These are phyloP conservation scores for Lota lota DNA, from an alignment of 2,113 vertebrate genomes.

Conservation along the genomic window DNA sequence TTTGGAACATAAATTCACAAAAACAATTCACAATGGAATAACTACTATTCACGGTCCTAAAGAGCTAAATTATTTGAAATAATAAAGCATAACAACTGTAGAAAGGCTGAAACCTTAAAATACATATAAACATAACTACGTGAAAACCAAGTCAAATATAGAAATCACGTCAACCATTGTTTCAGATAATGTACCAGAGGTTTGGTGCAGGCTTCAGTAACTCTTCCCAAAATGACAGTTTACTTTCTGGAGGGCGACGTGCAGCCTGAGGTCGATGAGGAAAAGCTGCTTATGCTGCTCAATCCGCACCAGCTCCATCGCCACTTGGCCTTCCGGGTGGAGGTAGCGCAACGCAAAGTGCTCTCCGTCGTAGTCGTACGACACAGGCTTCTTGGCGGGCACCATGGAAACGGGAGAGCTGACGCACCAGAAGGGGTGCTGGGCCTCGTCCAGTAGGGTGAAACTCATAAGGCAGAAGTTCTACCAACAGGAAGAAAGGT, in stretches of 20 bases:
- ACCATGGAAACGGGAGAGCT: conserved; percentile 54
- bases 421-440: conserved; percentile 68
- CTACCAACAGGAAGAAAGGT: conserved; percentile 33
- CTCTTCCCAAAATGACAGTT: conserved; percentile 66
- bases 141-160: not conserved
- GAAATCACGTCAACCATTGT: not conserved
- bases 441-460: conserved; percentile 68
- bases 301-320: conserved; percentile 56
- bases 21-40: too few relatives aligned
- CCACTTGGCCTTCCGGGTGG: conserved; percentile 58
- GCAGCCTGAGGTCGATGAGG: conserved; percentile 55
- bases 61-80: too few relatives aligned
- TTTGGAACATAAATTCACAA: too few relatives aligned
- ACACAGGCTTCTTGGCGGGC: not conserved
- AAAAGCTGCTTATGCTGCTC: conserved; percentile 46
- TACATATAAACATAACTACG: too few relatives aligned
- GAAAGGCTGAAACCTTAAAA: too few relatives aligned
- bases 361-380: conserved; percentile 55
- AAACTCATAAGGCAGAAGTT: conserved; percentile 72
- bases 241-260: conserved; percentile 58
- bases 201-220: conserved; percentile 48
- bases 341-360: conserved; percentile 48
- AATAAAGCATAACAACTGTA: too few relatives aligned
- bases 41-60: too few relatives aligned
- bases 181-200: not conserved